These are phyloP conservation scores for Ascaphus truei DNA, from an alignment of 2,113 vertebrate species.

Conservation along the genomic window DNA sequence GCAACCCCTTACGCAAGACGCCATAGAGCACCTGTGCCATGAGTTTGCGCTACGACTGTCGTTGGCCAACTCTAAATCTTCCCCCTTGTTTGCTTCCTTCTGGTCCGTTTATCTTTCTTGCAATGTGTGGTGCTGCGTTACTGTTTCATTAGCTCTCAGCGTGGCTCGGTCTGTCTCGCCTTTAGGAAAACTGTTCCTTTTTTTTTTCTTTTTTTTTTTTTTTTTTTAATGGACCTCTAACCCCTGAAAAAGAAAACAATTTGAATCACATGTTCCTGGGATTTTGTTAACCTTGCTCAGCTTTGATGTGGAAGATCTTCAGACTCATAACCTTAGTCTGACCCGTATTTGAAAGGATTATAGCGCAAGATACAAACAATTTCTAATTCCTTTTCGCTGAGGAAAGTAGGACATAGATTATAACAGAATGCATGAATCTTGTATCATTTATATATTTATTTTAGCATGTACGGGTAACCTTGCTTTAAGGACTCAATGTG, in stretches of 20 bases:
- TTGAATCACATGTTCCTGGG: slow-evolving; percentile 37
- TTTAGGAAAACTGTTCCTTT: slow-evolving; percentile 16
- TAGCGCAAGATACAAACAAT: slow-evolving; percentile 49
- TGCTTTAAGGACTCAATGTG: too few species aligned
- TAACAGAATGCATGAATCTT: not conserved
- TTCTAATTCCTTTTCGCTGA: slow-evolving; percentile 47
- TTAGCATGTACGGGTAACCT: too few species aligned
- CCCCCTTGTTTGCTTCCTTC: too few species aligned
- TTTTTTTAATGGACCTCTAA: slow-evolving; percentile 32
- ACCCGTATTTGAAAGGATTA: slow-evolving; percentile 52
- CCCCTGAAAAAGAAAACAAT: slow-evolving; percentile 36
- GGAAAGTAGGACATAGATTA: slow-evolving; percentile 41
- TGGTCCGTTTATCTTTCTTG: too few species aligned
- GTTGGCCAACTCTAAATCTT: too few species aligned
- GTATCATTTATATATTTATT: not conserved
- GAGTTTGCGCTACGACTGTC: too few species aligned
- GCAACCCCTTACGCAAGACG: too few species aligned
- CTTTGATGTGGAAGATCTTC: slow-evolving; percentile 54
- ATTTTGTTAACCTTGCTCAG: slow-evolving; percentile 45
- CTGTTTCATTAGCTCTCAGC: not conserved
- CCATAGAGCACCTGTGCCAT: too few species aligned
- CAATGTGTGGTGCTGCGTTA: not conserved
- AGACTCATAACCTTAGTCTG: slow-evolving; percentile 55
- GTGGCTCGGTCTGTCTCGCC: too few species aligned
- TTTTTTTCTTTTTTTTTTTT: too few species aligned